phyloP scores from a whole-genome alignment of 2,797 vertebrate species.

The Lepus townsendii region DNA sequence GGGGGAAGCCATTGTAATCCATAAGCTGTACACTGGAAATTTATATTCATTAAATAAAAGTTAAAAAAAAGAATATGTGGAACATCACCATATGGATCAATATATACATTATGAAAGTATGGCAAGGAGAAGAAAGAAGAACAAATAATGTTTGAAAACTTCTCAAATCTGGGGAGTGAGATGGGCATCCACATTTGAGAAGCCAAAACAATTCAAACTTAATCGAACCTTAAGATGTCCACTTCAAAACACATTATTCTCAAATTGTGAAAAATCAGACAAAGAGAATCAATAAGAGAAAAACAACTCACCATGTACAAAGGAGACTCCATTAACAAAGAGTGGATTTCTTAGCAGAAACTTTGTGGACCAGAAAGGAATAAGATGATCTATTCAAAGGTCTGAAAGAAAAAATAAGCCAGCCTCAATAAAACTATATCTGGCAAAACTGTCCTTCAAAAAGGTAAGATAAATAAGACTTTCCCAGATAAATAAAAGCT shows the following conservation, averaged over 20 bases:
- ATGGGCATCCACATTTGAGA: background rate
- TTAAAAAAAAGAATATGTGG: background rate
- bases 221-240: background rate
- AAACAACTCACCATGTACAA: background rate
- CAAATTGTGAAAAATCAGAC: background rate
- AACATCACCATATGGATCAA: background rate
- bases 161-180: background rate
- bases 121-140: background rate
- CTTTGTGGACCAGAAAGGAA: background rate
- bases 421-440: background rate
- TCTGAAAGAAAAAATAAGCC: background rate
- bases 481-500: background rate
- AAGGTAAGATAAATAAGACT: background rate
- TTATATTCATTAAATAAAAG: too few relatives aligned
- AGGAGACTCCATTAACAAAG: background rate
- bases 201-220: background rate
- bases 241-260: background rate
- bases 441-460: background rate
- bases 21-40: too few relatives aligned
- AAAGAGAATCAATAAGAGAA: background rate
- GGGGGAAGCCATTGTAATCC: too few relatives aligned
- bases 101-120: background rate
- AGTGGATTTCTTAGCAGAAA: background rate
- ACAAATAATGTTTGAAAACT: background rate
- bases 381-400: background rate